Base-by-base conservation (phyloP, 1,140 invertebrate species). In the Philotrypesis tridentata region DNA sequence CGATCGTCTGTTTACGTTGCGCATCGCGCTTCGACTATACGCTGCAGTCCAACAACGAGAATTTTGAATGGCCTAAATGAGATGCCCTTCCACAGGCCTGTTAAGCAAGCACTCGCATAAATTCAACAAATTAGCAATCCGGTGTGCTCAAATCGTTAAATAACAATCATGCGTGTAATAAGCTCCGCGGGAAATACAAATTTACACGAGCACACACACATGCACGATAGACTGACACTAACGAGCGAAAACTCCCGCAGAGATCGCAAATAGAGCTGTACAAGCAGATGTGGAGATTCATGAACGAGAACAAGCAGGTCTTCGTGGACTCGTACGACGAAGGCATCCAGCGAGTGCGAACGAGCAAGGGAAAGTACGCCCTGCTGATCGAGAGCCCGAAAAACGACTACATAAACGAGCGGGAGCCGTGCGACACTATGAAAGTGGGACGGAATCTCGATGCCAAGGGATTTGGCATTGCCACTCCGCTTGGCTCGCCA, bases 241-340 rank as follows among this genome's bases (percentile, higher is more conserved):
- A 55, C 48, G 48, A 55, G 17, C 4, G 17, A 29, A 65, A 65
- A 27, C 12, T 71, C 71, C 21, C 90, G 7, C 92, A 98, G 97
- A 94, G 95, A 88, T 98, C 97, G 5, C 96, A 97, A 88, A 97
- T 98, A 81, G 94, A 95, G 60, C 94, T 97, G 2, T 99, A 98
- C 91, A 95, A 95, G 88, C 95, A 96, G 90, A 99, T 99, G 98
- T 99, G 97, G 97, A 96, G 97, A 86, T 98, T 97, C 86, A 99
- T 99, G 98, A 96, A 95, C 85, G 94, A 95, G 14, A 92, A 95
- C 84, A 96, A 96, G 85, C 94, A 97, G 87, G 96, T 97, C 33
- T 97, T 98, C 86, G 96, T 97, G 0, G 92, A 93, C 80, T 94
- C 94, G 2, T 97, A 98, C 88, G 95, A 96, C 79, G 96, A 97